Evolutionary conservation across 2,888 invertebrate genomes (phyloP), one percentile per base, ranked within the genome.

Genomic region (Folsomia manolachei): DNA sequence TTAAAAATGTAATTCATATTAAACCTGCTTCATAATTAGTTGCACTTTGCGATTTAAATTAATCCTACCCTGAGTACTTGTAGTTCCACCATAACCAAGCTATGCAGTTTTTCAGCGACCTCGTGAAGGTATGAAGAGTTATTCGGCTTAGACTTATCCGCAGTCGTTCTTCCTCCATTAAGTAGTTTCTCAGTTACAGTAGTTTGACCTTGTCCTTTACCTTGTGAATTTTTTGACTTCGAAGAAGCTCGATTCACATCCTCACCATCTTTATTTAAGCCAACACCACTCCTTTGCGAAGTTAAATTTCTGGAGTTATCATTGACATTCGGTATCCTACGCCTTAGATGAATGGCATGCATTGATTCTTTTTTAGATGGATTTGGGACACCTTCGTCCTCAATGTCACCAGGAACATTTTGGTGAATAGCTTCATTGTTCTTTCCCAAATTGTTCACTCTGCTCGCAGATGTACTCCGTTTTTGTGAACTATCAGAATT

Each of bases 141-240:
- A 56, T 56, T 2, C 24, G 62, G 24, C 62, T 4, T 39, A 4
- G 39, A 9, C 14, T 39, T 39, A 4, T 9, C 7, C 39, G 39
- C 24, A 23, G 62, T 23, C 62, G 21, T 23, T 11, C 62, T 62
- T 9, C 14, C 24, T 62, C 23, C 24, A 62, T 62, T 21, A 62
- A 23, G 24, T 62, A 19, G 18, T 24, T 1, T 4, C 62, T 24
- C 24, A 7, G 19, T 23, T 21, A 7, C 2, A 62, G 24, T 18
- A 62, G 24, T 62, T 62, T 25, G 24, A 62, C 24, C 24, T n/a
- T n/a, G n/a, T n/a, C 62, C 62, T 62, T 23, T 62, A 21, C 24
- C 24, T 62, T 62, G 14, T 23, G 62, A 25, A 39, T 14, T 4
- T 14, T 39, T 39, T 39, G 39, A 39, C 7, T 14, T 14, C 7